phyloP scores from a whole-genome alignment of 2,113 vertebrate species.

The Amphilophus citrinellus region DNA sequence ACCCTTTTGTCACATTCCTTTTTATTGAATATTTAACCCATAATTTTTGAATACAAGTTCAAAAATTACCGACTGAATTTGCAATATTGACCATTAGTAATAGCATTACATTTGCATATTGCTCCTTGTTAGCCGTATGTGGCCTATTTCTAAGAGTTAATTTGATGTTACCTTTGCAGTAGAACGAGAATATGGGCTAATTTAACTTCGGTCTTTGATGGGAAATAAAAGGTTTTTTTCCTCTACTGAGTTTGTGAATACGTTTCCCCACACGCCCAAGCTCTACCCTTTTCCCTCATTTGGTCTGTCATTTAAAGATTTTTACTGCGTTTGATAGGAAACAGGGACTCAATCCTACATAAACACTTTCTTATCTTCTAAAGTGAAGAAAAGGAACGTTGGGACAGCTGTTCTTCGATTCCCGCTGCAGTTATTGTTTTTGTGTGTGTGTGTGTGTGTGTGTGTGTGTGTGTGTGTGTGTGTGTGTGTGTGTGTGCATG shows the following conservation, averaged over 20 bases:
- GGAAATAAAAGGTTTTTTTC: conserved; percentile 31
- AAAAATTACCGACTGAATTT: conserved; percentile 33
- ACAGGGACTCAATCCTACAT: conserved; percentile 35
- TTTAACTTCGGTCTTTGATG: conserved; percentile 38
- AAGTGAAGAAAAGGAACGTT: conserved; percentile 43
- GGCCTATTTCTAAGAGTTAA: conserved; percentile 51
- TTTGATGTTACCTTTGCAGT: conserved; percentile 31
- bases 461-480: conserved; percentile 9
- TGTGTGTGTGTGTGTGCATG: background rate
- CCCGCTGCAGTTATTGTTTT: conserved; percentile 46
- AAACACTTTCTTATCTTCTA: conserved; percentile 36
- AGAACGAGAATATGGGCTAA: conserved; percentile 19
- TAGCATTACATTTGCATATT: conserved; percentile 71
- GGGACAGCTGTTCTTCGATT: conserved; percentile 44
- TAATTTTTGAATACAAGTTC: background rate
- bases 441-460: background rate
- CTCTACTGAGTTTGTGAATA: background rate
- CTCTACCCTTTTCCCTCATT: conserved; percentile 26
- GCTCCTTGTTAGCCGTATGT: conserved; percentile 49
- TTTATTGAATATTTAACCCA: background rate
- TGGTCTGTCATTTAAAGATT: conserved; percentile 38
- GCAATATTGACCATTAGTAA: conserved; percentile 29
- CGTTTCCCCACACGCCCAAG: conserved; percentile 27
- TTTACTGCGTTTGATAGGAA: conserved; percentile 25
- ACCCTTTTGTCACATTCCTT: conserved; percentile 17